These are phyloP conservation scores for Aspiorhynchus laticeps DNA, from an alignment of 2,113 vertebrate species.

Conservation along the genomic window DNA sequence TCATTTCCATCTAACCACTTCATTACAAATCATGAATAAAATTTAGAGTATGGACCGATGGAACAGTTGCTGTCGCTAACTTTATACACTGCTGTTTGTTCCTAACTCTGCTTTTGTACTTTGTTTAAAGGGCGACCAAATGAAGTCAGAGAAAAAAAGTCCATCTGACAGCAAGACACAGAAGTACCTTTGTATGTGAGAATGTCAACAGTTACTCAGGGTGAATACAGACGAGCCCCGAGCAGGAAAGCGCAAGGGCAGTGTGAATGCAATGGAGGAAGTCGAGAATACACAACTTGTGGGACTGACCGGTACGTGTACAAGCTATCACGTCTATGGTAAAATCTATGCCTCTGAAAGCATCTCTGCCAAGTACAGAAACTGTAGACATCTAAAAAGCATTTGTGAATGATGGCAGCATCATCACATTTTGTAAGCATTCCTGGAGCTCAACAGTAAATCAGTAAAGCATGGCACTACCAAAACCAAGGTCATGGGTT, in stretches of 20 bases:
- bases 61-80: background rate
- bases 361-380: background rate
- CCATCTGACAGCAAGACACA: slow-evolving; percentile 30
- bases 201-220: slow-evolving; percentile 57
- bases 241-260: slow-evolving; percentile 20
- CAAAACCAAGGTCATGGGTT: background rate
- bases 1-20: background rate
- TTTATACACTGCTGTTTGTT: slow-evolving; percentile 31
- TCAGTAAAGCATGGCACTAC: background rate
- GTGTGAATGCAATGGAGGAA: background rate
- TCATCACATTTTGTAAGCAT: background rate
- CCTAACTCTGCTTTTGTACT: slow-evolving; percentile 16
- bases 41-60: background rate
- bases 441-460: background rate
- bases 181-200: slow-evolving; percentile 56
- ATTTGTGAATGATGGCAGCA: background rate
- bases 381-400: background rate
- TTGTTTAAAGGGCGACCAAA: slow-evolving; percentile 46
- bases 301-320: background rate
- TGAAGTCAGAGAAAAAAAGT: slow-evolving; percentile 31
- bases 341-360: background rate
- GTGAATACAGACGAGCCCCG: slow-evolving; percentile 38
- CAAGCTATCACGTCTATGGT: background rate
- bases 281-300: background rate
- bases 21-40: slow-evolving; percentile 31